Percentiles rank a stretch among this genome's conserved stretches.
These are phyloP conservation scores for Pherbina coryleti DNA, from an alignment of 2,888 invertebrate genomes.

Conservation along the genomic window DNA sequence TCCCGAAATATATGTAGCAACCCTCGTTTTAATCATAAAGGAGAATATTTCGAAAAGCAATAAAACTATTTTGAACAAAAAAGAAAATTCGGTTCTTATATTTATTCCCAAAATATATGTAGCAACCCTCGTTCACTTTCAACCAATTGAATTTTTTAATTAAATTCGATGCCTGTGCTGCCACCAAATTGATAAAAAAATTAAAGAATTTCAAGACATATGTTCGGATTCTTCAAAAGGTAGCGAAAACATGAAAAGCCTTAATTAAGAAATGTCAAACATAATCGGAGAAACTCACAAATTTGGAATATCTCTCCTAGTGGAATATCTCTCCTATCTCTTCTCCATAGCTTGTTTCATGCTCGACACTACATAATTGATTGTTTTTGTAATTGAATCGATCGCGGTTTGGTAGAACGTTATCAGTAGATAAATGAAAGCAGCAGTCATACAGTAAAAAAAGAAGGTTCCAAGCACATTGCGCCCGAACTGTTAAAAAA, in stretches of 20 bases:
- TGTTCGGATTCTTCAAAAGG: conserved; percentile 66
- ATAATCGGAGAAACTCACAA: conserved; percentile 42
- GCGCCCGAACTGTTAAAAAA: background rate
- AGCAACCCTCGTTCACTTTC: too few species aligned
- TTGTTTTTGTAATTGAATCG: conserved; percentile 65
- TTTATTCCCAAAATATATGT: too few species aligned
- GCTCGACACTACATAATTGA: conserved; percentile 65
- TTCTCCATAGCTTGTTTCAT: conserved; percentile 49
- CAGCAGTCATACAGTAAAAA: background rate
- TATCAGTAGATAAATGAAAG: background rate
- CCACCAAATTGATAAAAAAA: conserved; percentile 6
- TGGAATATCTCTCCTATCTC: conserved; percentile 18
- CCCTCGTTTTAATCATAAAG: too few species aligned
- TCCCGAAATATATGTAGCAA: too few species aligned
- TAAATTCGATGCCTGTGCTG: background rate
- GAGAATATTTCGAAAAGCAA: too few species aligned
- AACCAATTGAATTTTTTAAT: conserved; percentile 10
- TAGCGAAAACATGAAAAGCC: conserved; percentile 65
- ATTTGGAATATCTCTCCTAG: background rate
- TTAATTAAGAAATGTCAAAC: conserved; percentile 66
- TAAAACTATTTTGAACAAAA: too few species aligned
- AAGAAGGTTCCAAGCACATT: background rate
- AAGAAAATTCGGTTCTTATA: too few species aligned
- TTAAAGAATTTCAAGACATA: conserved; percentile 46
- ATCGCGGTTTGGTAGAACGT: conserved; percentile 1